phyloP scores from a whole-genome alignment of 2,888 invertebrate genomes.

The Melinaea marsaeus region DNA sequence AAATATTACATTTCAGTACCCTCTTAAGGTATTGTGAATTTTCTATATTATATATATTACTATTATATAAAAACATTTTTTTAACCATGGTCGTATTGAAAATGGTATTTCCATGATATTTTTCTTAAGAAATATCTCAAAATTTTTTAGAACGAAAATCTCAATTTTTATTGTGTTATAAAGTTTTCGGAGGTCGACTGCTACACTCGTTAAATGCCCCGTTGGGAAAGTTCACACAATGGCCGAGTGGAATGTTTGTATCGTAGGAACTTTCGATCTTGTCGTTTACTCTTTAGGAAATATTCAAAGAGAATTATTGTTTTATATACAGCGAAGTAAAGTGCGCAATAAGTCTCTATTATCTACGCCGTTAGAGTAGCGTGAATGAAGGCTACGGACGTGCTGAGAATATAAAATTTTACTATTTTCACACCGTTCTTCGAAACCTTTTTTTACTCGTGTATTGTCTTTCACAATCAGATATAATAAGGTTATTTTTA shows the following conservation, averaged over 20 bases:
- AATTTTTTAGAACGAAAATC: no score
- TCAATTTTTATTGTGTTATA: no score
- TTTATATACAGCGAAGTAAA: slow-evolving; percentile 68
- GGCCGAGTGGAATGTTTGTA: slow-evolving; percentile 30
- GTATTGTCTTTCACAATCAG: neutral
- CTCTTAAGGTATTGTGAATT: no score
- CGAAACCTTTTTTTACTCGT: slow-evolving; percentile 32
- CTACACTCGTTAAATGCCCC: slow-evolving; percentile 15
- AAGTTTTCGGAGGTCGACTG: neutral
- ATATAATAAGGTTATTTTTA: neutral
- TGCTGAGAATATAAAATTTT: slow-evolving; percentile 65
- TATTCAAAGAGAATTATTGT: slow-evolving; percentile 65
- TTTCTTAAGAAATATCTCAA: no score
- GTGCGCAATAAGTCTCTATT: slow-evolving; percentile 75
- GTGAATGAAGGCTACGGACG: slow-evolving; percentile 72
- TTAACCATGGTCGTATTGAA: no score
- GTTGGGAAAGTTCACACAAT: slow-evolving; percentile 39
- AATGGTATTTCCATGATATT: no score
- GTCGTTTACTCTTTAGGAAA: slow-evolving; percentile 41
- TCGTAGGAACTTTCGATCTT: slow-evolving; percentile 17
- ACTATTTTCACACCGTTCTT: slow-evolving; percentile 57
- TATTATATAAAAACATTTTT: no score
- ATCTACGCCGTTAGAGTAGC: slow-evolving; percentile 74
- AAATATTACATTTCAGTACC: no score
- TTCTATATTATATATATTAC: no score